Evolutionary conservation across 2,888 invertebrate genomes (phyloP).

Genomic region (Chrysodeixis includens): DNA sequence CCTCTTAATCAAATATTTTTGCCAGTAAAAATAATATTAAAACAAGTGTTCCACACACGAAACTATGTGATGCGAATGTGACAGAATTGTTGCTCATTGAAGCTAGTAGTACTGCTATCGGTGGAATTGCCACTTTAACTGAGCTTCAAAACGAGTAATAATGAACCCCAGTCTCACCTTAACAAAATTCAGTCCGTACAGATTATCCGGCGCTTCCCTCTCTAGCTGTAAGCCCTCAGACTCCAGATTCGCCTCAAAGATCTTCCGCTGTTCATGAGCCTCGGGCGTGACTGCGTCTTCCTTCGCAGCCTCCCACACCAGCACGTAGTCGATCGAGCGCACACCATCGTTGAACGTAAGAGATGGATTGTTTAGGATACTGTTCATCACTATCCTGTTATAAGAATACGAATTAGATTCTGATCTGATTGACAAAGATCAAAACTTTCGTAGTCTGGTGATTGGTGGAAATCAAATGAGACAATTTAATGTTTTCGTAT

Average conservation of each 20-base stretch:
- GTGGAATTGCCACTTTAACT: too few relatives aligned
- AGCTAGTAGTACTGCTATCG: too few relatives aligned
- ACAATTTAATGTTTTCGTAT: too few relatives aligned
- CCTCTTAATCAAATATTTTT: too few relatives aligned
- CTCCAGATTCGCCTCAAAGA: constrained; percentile 92
- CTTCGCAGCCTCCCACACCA: constrained; percentile 92
- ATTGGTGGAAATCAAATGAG: too few relatives aligned
- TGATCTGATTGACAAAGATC: too few relatives aligned
- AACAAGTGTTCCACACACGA: too few relatives aligned
- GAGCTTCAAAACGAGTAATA: too few relatives aligned
- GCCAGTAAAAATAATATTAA: too few relatives aligned
- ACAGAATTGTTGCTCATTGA: too few relatives aligned
- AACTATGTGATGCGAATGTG: too few relatives aligned
- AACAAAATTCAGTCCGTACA: constrained; percentile 92
- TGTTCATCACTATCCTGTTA: constrained; percentile 81
- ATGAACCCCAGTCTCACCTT: constrained; percentile 90
- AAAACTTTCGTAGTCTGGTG: too few relatives aligned
- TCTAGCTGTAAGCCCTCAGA: constrained; percentile 94
- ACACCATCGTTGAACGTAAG: constrained; percentile 92
- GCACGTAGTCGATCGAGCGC: constrained; percentile 93
- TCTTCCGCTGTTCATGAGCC: constrained; percentile 85
- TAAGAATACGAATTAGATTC: background rate
- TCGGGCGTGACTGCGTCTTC: constrained; percentile 84
- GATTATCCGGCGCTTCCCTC: constrained; percentile 90
- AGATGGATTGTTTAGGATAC: constrained; percentile 85